phyloP scores from a whole-genome alignment of 1,140 invertebrate genomes.

The Panagrolaimus sp. region DNA sequence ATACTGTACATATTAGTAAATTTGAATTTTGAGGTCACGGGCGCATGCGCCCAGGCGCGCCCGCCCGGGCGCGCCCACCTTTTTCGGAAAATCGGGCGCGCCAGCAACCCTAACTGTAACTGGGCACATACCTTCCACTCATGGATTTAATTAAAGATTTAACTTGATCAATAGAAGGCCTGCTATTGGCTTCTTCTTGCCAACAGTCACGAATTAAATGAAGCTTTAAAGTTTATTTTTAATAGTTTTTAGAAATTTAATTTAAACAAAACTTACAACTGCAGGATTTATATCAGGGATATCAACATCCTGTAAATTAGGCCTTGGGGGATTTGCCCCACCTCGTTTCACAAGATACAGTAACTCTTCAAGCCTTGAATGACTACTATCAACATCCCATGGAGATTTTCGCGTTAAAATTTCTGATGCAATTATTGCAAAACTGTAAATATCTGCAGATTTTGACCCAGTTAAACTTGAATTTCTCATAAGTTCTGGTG shows the following conservation, averaged over 20 bases:
- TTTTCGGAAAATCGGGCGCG: too few species aligned
- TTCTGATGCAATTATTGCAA: constrained; percentile 13
- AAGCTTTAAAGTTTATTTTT: constrained; percentile 22
- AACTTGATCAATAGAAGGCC: constrained; percentile 77
- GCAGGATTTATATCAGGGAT: constrained; percentile 8
- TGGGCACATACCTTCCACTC: constrained; percentile 22
- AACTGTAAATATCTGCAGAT: constrained; percentile 16
- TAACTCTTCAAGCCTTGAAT: constrained; percentile 37
- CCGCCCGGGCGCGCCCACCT: too few species aligned
- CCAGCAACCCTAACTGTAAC: too few species aligned
- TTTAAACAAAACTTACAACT: constrained; percentile 10
- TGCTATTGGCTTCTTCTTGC: constrained; percentile 25
- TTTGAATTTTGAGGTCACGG: too few species aligned
- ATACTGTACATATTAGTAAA: constrained; percentile 4
- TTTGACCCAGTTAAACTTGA: not conserved
- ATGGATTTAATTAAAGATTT: constrained; percentile 61
- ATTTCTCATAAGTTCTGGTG: not conserved
- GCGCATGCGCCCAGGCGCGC: too few species aligned
- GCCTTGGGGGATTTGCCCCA: not conserved
- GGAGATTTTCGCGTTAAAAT: constrained; percentile 63
- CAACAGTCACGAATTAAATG: constrained; percentile 39
- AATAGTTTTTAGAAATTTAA: not conserved
- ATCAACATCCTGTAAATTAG: not conserved
- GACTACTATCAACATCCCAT: constrained; percentile 41
- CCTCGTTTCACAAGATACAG: constrained; percentile 15